Evolutionary conservation across 2,113 vertebrate species (phyloP).

Genomic region (Puffinus mauretanicus): DNA sequence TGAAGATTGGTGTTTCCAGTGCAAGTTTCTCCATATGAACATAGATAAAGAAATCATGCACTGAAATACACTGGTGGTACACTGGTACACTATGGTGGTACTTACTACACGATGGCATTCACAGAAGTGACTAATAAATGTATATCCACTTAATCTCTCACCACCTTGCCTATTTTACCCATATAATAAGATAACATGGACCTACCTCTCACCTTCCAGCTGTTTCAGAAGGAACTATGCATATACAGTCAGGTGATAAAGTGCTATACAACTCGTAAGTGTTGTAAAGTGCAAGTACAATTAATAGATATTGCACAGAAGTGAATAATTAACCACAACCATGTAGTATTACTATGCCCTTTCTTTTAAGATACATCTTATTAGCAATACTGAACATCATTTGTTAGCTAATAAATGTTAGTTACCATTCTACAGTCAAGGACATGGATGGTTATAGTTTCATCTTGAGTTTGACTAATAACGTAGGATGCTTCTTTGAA

Average conservation of each 20-base stretch:
- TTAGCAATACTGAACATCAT: background rate
- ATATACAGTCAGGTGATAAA: background rate
- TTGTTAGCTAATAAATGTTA: background rate
- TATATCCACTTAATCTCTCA: background rate
- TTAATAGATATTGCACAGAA: background rate
- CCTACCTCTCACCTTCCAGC: background rate
- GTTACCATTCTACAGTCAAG: slow-evolving; percentile 85
- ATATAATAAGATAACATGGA: background rate
- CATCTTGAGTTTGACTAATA: slow-evolving; percentile 82
- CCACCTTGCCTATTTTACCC: background rate
- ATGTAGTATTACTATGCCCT: background rate
- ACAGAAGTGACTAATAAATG: background rate
- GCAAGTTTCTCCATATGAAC: background rate
- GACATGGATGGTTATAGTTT: slow-evolving; percentile 83
- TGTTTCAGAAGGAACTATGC: background rate
- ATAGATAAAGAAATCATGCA: background rate
- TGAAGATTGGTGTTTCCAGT: background rate
- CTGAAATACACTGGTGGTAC: background rate
- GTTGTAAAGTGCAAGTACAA: background rate
- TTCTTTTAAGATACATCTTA: background rate
- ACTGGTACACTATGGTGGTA: background rate
- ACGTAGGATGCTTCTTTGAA: slow-evolving; percentile 91
- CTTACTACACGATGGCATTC: background rate
- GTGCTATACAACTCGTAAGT: rapidly evolving
- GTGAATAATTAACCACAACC: background rate